Percentiles rank a stretch among this genome's conserved stretches.
These are phyloP conservation scores for Agelaius tricolor DNA, from an alignment of 2,113 vertebrate genomes.

Conservation along the genomic window DNA sequence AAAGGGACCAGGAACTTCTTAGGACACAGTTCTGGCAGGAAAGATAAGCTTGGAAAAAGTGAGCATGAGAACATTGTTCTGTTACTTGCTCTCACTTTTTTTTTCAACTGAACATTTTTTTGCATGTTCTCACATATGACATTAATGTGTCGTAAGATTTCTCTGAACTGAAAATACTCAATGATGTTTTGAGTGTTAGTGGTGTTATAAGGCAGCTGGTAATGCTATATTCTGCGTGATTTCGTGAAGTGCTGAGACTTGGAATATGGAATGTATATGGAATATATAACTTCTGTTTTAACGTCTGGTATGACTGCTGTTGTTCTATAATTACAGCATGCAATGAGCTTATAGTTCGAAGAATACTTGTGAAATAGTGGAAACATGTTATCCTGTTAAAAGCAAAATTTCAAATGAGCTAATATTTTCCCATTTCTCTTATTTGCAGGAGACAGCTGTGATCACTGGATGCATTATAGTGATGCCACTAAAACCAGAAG, in stretches of 20 bases:
- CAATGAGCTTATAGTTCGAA: neutral
- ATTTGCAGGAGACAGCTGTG: conserved; percentile 87
- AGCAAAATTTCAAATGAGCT: neutral
- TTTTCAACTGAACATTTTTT: neutral
- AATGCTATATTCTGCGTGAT: neutral
- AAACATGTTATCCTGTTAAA: neutral
- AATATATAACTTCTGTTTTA: neutral
- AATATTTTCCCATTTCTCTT: neutral
- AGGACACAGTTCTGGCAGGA: neutral
- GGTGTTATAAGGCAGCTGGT: neutral
- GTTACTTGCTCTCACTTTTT: neutral
- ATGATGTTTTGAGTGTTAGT: neutral
- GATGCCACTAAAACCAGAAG: conserved; percentile 93
- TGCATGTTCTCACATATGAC: neutral
- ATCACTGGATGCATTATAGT: conserved; percentile 95
- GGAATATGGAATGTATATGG: neutral
- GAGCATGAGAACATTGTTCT: neutral
- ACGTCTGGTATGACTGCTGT: neutral
- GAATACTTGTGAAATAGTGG: neutral
- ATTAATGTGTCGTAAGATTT: neutral
- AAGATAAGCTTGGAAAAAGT: conserved; percentile 27
- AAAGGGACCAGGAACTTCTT: neutral
- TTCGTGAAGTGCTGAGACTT: neutral
- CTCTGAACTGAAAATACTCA: neutral
- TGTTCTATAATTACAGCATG: neutral